Conservation (phyloP, 2,797 vertebrate species). For the Coregonus ussuriensis region DNA sequence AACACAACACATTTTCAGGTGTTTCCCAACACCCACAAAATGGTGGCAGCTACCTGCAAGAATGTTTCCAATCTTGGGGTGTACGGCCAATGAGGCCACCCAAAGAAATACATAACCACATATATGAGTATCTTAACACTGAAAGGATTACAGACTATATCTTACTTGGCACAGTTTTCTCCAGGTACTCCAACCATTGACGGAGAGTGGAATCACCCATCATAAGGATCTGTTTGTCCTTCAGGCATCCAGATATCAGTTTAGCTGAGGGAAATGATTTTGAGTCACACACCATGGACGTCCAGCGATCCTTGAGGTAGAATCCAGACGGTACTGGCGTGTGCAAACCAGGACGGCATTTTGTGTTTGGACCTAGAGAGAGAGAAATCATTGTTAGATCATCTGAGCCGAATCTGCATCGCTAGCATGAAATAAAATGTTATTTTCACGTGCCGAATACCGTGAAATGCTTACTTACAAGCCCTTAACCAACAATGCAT, state of each 20-base stretch:
- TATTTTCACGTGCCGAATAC: too few species aligned
- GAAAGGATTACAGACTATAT: not conserved
- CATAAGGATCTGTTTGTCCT: slow-evolving; percentile 49
- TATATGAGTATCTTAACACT: too few species aligned
- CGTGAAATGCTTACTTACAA: too few species aligned
- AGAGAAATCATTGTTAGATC: not conserved
- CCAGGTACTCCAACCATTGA: slow-evolving; percentile 63
- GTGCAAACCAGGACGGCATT: slow-evolving; percentile 34
- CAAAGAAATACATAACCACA: too few species aligned
- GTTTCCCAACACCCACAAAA: too few species aligned
- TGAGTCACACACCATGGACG: not conserved
- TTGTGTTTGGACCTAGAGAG: not conserved
- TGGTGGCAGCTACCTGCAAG: too few species aligned
- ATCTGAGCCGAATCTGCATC: too few species aligned
- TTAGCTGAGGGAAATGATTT: slow-evolving; percentile 14
- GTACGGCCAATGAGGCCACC: too few species aligned
- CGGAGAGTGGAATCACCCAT: slow-evolving; percentile 62
- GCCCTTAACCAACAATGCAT: too few species aligned
- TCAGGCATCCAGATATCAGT: slow-evolving; percentile 41
- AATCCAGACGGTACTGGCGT: slow-evolving; percentile 57
- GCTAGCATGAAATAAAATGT: too few species aligned
- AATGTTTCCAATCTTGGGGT: too few species aligned
- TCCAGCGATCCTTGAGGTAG: slow-evolving; percentile 57
- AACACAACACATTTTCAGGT: too few species aligned
- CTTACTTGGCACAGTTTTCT: slow-evolving; percentile 50